Percentiles rank a stretch among this genome's conserved stretches.
Conservation (phyloP, 2,113 vertebrate species). For the Cariama cristata region DNA sequence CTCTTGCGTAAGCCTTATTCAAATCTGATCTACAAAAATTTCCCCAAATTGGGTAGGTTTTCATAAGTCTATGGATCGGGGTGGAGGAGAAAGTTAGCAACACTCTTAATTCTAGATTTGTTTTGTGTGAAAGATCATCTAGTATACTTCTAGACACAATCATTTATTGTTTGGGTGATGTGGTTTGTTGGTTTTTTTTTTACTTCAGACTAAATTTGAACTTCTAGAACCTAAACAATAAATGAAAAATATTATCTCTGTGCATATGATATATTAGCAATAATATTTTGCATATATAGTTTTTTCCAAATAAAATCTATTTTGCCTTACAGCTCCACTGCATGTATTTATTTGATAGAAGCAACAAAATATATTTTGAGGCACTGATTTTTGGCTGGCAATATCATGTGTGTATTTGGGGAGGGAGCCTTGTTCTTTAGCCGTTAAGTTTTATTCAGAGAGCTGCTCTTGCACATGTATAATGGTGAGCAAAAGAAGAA, state of each 20-base stretch:
- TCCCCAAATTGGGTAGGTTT: neutral
- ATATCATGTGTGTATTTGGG: neutral
- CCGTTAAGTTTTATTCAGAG: neutral
- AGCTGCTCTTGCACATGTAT: neutral
- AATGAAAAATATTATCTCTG: neutral
- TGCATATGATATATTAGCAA: neutral
- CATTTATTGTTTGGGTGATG: neutral
- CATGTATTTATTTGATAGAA: neutral
- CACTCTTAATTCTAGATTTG: neutral
- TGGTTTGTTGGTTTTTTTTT: neutral
- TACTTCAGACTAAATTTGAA: neutral
- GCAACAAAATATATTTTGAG: neutral
- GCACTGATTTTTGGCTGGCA: neutral
- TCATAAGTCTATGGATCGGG: neutral
- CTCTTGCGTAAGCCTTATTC: neutral
- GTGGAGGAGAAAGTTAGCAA: neutral
- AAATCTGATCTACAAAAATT: neutral
- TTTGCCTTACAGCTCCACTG: neutral
- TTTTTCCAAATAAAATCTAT: neutral
- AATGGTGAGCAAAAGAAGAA: neutral
- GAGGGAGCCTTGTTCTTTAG: neutral
- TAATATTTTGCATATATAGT: neutral
- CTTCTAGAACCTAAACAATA: neutral
- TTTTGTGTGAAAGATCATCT: neutral
- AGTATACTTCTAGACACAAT: neutral